Evolutionary conservation across 2,113 vertebrate genomes (phyloP).

Genomic region (Myotis lucifugus): DNA sequence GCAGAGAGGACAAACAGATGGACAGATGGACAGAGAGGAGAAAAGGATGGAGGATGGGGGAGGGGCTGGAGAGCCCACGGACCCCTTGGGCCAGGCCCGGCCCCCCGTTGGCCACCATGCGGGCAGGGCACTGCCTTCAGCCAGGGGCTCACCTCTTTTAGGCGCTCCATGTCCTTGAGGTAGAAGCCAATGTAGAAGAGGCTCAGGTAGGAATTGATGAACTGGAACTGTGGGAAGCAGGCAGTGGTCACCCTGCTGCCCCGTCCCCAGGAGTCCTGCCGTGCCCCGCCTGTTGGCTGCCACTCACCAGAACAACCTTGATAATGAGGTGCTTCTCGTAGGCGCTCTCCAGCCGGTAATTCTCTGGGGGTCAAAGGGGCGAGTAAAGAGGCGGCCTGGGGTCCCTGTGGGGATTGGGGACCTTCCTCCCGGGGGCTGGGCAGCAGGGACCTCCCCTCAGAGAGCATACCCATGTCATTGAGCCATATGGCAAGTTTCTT

Average conservation of each 20-base stretch:
- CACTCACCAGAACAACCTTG: conserved; percentile 98
- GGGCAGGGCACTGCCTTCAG: background rate
- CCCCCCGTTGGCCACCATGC: background rate
- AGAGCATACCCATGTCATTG: conserved; percentile 94
- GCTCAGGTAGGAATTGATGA: conserved; percentile 99
- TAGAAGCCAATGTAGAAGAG: conserved; percentile 99
- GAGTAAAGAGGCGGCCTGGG: background rate
- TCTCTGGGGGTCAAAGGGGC: conserved; percentile 86
- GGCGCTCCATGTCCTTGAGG: conserved; percentile 99
- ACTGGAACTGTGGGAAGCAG: conserved; percentile 92
- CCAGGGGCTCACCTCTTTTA: conserved; percentile 93
- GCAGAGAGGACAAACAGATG: conserved; percentile 60
- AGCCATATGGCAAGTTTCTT: conserved; percentile 97
- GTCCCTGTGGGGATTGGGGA: background rate
- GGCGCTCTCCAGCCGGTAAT: conserved; percentile 98
- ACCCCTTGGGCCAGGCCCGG: background rate
- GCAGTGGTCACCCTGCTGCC: background rate
- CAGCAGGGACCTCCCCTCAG: background rate
- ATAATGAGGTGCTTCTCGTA: conserved; percentile 99
- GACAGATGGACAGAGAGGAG: conserved; percentile 64
- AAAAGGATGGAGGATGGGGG: conserved; percentile 66
- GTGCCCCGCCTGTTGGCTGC: background rate
- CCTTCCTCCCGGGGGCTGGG: background rate
- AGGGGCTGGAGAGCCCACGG: conserved; percentile 48
- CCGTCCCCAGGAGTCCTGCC: background rate